A percentile compares a stretch with the other conserved stretches of the same genome.
phyloP scores from a whole-genome alignment of 1,140 invertebrate species.

The Orchesella cincta region DNA sequence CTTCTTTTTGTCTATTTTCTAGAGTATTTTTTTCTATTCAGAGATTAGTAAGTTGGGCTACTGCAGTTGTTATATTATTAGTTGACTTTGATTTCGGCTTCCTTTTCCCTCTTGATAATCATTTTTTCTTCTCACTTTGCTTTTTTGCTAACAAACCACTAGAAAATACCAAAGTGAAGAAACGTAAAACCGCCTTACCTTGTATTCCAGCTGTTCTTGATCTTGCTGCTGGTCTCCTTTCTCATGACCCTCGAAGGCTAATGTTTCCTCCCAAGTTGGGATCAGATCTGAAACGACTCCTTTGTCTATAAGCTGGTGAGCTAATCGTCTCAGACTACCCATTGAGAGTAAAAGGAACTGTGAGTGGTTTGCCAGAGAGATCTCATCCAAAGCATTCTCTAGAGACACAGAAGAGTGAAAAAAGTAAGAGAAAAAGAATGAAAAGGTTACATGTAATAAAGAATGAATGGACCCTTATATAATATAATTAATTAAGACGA shows the following conservation, averaged over 20 bases:
- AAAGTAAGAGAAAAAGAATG: conserved; percentile 22
- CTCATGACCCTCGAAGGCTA: conserved; percentile 18
- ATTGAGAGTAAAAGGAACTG: conserved; percentile 45
- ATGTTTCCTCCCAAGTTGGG: conserved; percentile 24
- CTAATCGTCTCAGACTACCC: conserved; percentile 42
- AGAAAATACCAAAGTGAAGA: background rate
- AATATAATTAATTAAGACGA: conserved; percentile 22
- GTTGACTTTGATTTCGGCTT: conserved; percentile 13
- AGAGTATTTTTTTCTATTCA: too few relatives aligned
- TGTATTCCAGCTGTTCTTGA: background rate
- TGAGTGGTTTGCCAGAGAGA: conserved; percentile 47
- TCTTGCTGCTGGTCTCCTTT: background rate
- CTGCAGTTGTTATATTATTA: background rate
- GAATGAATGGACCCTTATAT: conserved; percentile 28
- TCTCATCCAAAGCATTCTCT: conserved; percentile 45
- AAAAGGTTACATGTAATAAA: conserved; percentile 28
- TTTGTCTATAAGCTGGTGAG: conserved; percentile 40
- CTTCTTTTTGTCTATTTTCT: too few relatives aligned
- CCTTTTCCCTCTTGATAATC: conserved; percentile 13
- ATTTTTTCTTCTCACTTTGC: conserved; percentile 6
- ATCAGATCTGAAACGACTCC: conserved; percentile 34
- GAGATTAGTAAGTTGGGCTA: too few relatives aligned
- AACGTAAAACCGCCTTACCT: conserved; percentile 11
- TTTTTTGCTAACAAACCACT: background rate
- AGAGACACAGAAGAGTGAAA: background rate